Base-by-base conservation (phyloP, 2,888 invertebrate species). In the Orthosia incerta region DNA sequence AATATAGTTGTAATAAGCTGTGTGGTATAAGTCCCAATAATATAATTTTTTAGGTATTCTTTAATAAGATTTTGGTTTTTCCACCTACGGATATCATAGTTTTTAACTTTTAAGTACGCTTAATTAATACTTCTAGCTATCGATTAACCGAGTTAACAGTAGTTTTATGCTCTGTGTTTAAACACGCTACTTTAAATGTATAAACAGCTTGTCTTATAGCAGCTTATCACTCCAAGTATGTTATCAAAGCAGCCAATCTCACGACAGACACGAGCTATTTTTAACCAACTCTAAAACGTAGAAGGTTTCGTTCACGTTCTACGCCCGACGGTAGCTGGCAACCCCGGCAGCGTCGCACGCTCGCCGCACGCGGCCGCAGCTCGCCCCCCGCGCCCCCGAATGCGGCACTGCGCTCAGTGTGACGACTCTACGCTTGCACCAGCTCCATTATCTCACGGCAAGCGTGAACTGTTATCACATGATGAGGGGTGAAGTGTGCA, bases 371-470 rank as follows among this genome's bases (percentile, higher is more conserved):
- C 86, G 91, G 90, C 89, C 91, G 88, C 92, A 90, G 88, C 90
- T 86, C 82, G 85, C 87, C 88, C 93, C 93, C 94, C 94, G 88
- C 94, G 90, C 92, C 95, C 95, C 95, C 93, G 92, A 96, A 92
- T 96, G 96, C 96, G 96, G 96, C 95, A 96, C 89, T 95, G 95
- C 95, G 95, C 93, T 93, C 91, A 76, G 72, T 72, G 77, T 72
- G 79, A 83, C 83, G 79, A 84, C 71, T 76, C 74, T 70, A 73
- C 73, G 69, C 71, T 63, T 62, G 68, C 59, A 66, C 60, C 31
- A 48, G 60, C 26, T 76, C 81, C 86, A 83, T 66, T 83, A 62
- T 63, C 31, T 16, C 15, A 72, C 71, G 82, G 31, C 2, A 72
- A 20, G 55, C 73, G 80, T 11, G 7, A 23, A 50, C 50, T 39